Evolutionary conservation across 1,140 invertebrate species (phyloP), one percentile per base, ranked within the genome.

Genomic region (Hetaerina americana): DNA sequence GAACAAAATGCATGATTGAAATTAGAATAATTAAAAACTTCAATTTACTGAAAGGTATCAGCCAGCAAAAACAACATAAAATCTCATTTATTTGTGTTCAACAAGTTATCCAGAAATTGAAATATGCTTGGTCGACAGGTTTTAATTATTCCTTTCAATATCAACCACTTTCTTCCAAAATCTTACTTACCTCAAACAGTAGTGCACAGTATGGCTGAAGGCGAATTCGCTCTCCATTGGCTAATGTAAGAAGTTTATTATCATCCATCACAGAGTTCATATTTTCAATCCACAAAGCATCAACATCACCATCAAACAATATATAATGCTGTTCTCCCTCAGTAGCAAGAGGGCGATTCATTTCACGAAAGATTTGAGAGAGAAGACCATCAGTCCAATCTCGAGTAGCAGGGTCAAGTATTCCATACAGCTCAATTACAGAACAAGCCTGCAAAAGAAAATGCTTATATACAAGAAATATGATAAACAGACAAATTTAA

Each of bases 261-360:
- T 97, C 94, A 78, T 97, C 94, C 94, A 97, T 96, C 5, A 96
- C 93, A 0, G 93, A 95, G 81, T 96, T 96, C 93, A 96, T 95
- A 80, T 96, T 96, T 82, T 96, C 94, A 74, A 96, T 93, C 94
- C 94, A 97, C 5, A 95, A 81, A 6, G 93, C 89, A 84, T 96
- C 94, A 2, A 97, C 92, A 78, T 96, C 94, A 5, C 95, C 95
- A 79, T 97, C 95, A 82, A 95, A 96, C 66, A 95, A 81, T 73
- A 94, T 93, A 77, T 94, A 96, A 69, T 87, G 87, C 69, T 86
- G 83, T 79, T 94, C 92, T 69, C 87, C 82, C 73, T 78, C 80
- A 78, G 84, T 82, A 71, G 88, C 87, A 0, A 87, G 83, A 0
- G 88, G 86, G 82, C 87, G 89, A 82, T 96, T 96, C 79, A 95